Evolutionary conservation across 2,888 invertebrate genomes (phyloP).

Genomic region (Drosophila longiperda): DNA sequence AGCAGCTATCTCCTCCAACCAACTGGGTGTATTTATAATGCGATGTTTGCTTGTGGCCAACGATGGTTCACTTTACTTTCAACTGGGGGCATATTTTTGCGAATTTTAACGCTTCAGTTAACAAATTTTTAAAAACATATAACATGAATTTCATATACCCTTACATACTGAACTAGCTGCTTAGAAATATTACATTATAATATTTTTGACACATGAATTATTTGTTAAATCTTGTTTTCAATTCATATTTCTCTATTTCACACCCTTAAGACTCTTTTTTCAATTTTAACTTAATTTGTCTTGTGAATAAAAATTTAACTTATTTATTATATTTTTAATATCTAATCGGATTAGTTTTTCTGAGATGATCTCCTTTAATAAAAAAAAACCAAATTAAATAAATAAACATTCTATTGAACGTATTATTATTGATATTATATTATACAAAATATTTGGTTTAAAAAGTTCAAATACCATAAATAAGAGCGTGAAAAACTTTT

Average conservation of each 20-base stretch:
- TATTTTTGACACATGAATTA: background rate
- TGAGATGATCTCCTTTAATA: background rate
- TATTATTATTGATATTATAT: background rate
- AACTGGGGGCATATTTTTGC: constrained; percentile 25
- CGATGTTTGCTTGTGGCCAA: constrained; percentile 53
- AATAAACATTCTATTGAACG: background rate
- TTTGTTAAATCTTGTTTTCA: background rate
- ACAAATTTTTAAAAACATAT: constrained; percentile 46
- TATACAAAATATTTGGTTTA: background rate
- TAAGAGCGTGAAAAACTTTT: constrained; percentile 44
- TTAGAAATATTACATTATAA: background rate
- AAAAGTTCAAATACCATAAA: background rate
- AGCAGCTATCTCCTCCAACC: constrained; percentile 29
- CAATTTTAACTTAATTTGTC: background rate
- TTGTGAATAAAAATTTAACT: background rate
- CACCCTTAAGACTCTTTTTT: no score
- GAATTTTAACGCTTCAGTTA: constrained; percentile 61
- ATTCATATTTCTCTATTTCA: background rate
- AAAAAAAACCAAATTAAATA: background rate
- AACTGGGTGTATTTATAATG: constrained; percentile 55
- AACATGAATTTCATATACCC: background rate
- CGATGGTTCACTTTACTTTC: constrained; percentile 29
- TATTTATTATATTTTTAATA: background rate
- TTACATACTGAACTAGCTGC: background rate
- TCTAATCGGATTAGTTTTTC: background rate